Conservation (phyloP, 2,888 invertebrate species). For the Toxonevra muliebris region DNA sequence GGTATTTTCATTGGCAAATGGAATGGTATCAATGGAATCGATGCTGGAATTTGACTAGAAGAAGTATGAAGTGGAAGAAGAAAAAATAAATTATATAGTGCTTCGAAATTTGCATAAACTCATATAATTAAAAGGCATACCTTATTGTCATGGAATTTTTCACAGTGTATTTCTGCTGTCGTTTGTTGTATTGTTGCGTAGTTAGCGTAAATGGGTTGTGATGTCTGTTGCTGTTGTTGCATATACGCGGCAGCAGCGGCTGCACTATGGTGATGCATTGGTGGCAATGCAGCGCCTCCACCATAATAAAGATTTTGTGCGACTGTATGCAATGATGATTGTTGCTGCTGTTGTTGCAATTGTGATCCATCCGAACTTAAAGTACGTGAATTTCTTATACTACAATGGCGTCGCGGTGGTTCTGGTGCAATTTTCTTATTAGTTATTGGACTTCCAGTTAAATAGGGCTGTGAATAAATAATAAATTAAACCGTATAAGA, state of each 20-base stretch:
- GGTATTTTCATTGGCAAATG: conserved; percentile 98
- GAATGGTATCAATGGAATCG: conserved; percentile 90
- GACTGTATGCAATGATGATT: conserved; percentile 39
- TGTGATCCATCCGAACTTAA: conserved; percentile 43
- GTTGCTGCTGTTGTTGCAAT: conserved; percentile 43
- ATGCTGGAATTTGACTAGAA: conserved; percentile 94
- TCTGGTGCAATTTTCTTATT: conserved; percentile 83
- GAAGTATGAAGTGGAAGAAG: conserved; percentile 34
- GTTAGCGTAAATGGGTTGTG: conserved; percentile 64
- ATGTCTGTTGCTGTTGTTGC: conserved; percentile 46
- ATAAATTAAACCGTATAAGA: neutral
- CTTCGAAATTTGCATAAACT: too few relatives aligned
- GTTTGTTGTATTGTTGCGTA: conserved; percentile 68
- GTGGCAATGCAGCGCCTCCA: conserved; percentile 24
- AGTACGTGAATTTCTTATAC: conserved; percentile 62
- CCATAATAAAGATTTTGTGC: conserved; percentile 49
- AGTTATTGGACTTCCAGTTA: conserved; percentile 76
- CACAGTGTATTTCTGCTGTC: conserved; percentile 70
- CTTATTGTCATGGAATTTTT: conserved; percentile 65
- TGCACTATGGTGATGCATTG: conserved; percentile 33
- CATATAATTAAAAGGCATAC: conserved; percentile 40
- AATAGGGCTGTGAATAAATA: conserved; percentile 64
- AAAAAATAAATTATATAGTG: neutral
- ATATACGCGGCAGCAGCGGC: conserved; percentile 44
- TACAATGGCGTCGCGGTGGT: conserved; percentile 79